Conservation (phyloP, 2,888 invertebrate species). For the Drosophila rubida region DNA sequence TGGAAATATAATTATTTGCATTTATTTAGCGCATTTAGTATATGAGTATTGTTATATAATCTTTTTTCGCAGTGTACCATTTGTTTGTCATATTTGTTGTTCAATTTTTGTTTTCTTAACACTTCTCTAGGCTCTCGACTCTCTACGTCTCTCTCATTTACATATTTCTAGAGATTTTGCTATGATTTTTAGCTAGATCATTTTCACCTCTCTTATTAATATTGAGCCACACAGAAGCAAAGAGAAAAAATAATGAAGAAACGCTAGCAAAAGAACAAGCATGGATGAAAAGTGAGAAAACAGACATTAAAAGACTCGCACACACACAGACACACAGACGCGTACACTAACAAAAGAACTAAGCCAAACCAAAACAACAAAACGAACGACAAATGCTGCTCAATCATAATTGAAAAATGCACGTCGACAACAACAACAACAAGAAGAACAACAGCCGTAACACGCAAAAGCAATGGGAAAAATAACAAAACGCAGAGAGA, state of each 20-base stretch:
- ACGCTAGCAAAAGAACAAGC: constrained; percentile 25
- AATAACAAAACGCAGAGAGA: constrained; percentile 46
- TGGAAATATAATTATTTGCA: no score
- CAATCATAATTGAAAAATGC: constrained; percentile 79
- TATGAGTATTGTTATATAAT: background rate
- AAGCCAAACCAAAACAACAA: constrained; percentile 78
- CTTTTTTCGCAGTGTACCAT: constrained; percentile 41
- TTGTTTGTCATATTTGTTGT: constrained; percentile 14
- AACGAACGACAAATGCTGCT: constrained; percentile 78
- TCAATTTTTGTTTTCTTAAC: constrained; percentile 38
- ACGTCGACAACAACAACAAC: constrained; percentile 41
- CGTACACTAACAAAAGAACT: constrained; percentile 47
- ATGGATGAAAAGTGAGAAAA: constrained; percentile 45
- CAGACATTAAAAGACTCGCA: constrained; percentile 9
- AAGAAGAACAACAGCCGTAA: constrained; percentile 32
- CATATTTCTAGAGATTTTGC: constrained; percentile 27
- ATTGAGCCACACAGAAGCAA: constrained; percentile 16
- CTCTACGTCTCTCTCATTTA: constrained; percentile 26
- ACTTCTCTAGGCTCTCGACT: constrained; percentile 30
- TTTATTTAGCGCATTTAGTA: background rate
- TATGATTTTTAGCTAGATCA: constrained; percentile 1
- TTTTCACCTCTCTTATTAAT: background rate
- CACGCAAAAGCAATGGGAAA: constrained; percentile 42
- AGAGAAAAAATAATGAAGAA: constrained; percentile 3
- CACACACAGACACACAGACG: background rate